phyloP scores from a whole-genome alignment of 2,113 vertebrate genomes.

The Percina caprodes region DNA sequence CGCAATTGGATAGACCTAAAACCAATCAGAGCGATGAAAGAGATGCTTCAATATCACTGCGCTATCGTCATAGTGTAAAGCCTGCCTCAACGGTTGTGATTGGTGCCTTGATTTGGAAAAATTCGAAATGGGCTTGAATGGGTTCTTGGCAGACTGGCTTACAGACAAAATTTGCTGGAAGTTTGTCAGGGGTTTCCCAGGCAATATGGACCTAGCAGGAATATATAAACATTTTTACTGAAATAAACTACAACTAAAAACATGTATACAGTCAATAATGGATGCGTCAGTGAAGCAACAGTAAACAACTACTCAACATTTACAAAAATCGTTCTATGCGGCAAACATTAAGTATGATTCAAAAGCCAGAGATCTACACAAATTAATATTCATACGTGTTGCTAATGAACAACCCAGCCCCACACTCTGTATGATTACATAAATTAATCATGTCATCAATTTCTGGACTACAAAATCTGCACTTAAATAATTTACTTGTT shows the following conservation, averaged over 20 bases:
- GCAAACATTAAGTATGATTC: not conserved
- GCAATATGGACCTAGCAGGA: too few relatives aligned
- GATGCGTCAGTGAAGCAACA: not conserved
- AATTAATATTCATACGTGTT: slow-evolving; percentile 39
- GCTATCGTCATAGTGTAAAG: too few relatives aligned
- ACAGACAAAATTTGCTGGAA: too few relatives aligned
- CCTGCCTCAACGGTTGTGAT: too few relatives aligned
- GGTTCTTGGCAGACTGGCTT: too few relatives aligned
- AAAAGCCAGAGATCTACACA: slow-evolving; percentile 8
- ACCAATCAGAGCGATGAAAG: too few relatives aligned
- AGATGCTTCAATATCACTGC: too few relatives aligned
- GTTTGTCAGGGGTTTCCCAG: too few relatives aligned
- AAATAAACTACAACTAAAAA: not conserved
- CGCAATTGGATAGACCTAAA: too few relatives aligned
- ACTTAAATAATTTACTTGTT: slow-evolving; percentile 77
- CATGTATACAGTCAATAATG: not conserved
- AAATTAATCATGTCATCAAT: slow-evolving; percentile 70
- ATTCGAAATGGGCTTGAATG: too few relatives aligned
- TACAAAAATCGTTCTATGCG: not conserved
- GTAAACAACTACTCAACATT: slow-evolving; percentile 1
- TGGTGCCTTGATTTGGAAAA: too few relatives aligned
- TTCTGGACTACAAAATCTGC: slow-evolving; percentile 66
- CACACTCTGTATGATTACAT: slow-evolving; percentile 47
- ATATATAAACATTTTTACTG: not conserved
- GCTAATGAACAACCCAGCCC: slow-evolving; percentile 35